phyloP scores from a whole-genome alignment of 2,797 vertebrate species.

The Sphenodon punctatus region DNA sequence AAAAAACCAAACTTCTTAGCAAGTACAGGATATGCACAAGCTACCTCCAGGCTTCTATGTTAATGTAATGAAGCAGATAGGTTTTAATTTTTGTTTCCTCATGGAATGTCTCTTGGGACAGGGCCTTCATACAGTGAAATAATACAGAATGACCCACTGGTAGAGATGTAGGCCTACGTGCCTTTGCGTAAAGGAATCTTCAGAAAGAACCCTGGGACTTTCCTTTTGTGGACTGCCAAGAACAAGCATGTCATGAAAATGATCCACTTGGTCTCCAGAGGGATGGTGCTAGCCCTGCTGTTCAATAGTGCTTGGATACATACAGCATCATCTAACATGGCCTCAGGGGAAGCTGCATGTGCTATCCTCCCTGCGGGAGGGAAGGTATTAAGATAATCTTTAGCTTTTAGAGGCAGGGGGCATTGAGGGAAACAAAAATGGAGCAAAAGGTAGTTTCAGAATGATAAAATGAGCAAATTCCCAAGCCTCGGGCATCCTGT shows the following conservation, averaged over 20 bases:
- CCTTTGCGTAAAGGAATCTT: constrained; percentile 5
- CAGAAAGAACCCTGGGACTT: background rate
- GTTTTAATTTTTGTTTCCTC: background rate
- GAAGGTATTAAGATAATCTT: constrained; percentile 50
- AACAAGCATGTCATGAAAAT: constrained; percentile 37
- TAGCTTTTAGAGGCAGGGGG: constrained; percentile 39
- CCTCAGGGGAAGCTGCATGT: constrained; percentile 18
- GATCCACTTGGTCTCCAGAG: constrained; percentile 11
- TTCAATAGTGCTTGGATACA: constrained; percentile 30
- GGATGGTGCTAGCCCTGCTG: constrained; percentile 24
- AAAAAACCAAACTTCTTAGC: too few relatives aligned
- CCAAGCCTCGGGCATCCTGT: constrained; percentile 31
- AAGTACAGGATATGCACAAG: background rate
- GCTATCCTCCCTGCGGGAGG: constrained; percentile 30
- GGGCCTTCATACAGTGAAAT: background rate
- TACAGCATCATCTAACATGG: background rate
- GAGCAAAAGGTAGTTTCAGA: constrained; percentile 41
- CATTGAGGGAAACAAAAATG: constrained; percentile 43
- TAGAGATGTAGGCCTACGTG: fast-evolving
- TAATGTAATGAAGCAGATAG: background rate
- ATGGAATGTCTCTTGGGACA: background rate
- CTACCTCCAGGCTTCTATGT: background rate
- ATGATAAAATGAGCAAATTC: constrained; percentile 45
- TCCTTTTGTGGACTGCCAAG: background rate
- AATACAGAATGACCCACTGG: background rate